Percentiles rank a stretch among this genome's conserved stretches.
Evolutionary conservation across 1,140 invertebrate species (phyloP).

Genomic region (Ceratosolen solmsi): DNA sequence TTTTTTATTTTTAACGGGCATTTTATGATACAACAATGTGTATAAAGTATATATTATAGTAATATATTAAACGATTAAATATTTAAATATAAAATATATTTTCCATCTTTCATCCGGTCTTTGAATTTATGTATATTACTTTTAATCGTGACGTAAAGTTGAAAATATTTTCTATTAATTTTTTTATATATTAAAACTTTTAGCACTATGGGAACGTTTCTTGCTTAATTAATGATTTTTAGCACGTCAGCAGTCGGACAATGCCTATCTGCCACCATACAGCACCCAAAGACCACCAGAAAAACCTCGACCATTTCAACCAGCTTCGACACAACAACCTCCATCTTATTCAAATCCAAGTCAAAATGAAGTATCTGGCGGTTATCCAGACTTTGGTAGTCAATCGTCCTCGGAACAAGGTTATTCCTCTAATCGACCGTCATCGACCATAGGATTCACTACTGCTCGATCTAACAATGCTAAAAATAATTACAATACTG

Average conservation of each 20-base stretch:
- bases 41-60: too few species aligned
- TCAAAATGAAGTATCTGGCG: conserved; percentile 62
- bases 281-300: conserved; percentile 77
- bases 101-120: too few species aligned
- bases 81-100: too few species aligned
- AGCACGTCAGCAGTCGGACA: conserved; percentile 77
- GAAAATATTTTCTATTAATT: too few species aligned
- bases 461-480: conserved; percentile 29
- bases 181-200: too few species aligned
- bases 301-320: conserved; percentile 79
- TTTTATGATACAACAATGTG: too few species aligned
- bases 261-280: conserved; percentile 76
- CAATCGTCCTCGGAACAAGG: conserved; percentile 54
- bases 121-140: too few species aligned
- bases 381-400: conserved; percentile 59
- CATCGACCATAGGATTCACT: conserved; percentile 44
- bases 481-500: conserved; percentile 54
- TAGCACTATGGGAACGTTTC: too few species aligned
- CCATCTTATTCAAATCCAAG: conserved; percentile 56
- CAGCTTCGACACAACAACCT: conserved; percentile 62
- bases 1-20: too few species aligned
- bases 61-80: too few species aligned
- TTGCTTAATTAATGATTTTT: conserved; percentile 21
- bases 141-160: too few species aligned
- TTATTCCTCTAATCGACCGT: conserved; percentile 54